Percentiles rank a stretch among this genome's conserved stretches.
phyloP scores from a whole-genome alignment of 2,113 vertebrate species.

The Ariopsis seemanni region DNA sequence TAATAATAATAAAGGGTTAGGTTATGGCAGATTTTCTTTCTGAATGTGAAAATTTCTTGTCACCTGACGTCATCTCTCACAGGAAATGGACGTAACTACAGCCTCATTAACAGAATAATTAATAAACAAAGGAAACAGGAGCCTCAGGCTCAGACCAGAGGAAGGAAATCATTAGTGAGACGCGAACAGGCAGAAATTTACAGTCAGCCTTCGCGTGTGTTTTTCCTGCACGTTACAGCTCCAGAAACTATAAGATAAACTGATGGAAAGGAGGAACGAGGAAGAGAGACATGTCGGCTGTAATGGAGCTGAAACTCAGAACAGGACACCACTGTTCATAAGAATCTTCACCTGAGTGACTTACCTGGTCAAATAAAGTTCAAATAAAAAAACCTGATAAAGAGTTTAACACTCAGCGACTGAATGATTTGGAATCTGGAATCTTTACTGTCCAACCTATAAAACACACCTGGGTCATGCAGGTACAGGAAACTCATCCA shows the following conservation, averaged over 20 bases:
- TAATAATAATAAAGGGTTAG: slow-evolving; percentile 10
- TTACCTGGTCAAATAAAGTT: no score
- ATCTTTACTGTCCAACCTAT: no score
- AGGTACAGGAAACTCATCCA: neutral
- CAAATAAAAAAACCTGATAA: no score
- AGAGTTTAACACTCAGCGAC: no score
- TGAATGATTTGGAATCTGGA: no score
- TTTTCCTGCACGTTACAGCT: neutral
- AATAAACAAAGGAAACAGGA: slow-evolving; percentile 59
- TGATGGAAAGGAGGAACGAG: neutral
- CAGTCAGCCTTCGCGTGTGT: neutral
- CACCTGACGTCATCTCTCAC: slow-evolving; percentile 45
- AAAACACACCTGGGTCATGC: no score
- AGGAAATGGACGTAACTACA: slow-evolving; percentile 61
- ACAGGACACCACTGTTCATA: neutral
- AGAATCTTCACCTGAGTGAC: no score
- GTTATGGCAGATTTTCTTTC: slow-evolving; percentile 57
- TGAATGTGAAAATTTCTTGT: slow-evolving; percentile 45
- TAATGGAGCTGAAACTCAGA: neutral
- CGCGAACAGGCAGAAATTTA: neutral
- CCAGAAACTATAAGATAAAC: neutral
- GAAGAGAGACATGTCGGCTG: neutral
- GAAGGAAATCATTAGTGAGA: slow-evolving; percentile 28
- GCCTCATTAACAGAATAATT: slow-evolving; percentile 50
- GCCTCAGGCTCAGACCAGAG: slow-evolving; percentile 53